Evolutionary conservation across 2,797 vertebrate species (phyloP).

Genomic region (Danio kyathit): DNA sequence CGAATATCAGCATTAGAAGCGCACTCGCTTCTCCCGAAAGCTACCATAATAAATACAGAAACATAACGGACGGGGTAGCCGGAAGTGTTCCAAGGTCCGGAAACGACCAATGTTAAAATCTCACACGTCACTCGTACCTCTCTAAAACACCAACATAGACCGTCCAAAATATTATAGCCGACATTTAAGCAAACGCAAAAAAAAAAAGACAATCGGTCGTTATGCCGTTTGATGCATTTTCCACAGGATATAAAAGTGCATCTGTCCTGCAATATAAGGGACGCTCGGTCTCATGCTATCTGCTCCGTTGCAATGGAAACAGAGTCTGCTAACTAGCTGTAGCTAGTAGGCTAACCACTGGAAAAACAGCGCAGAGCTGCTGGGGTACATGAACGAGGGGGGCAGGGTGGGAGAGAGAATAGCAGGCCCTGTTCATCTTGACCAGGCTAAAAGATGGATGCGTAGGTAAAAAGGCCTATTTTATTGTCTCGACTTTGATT

Average conservation of each 20-base stretch:
- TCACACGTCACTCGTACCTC: conserved; percentile 84
- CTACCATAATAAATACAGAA: background rate
- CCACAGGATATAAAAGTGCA: conserved; percentile 21
- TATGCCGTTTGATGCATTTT: conserved; percentile 40
- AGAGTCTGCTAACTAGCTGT: conserved; percentile 69
- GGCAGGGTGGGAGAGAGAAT: conserved; percentile 74
- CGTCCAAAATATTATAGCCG: conserved; percentile 72
- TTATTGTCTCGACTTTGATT: conserved; percentile 54
- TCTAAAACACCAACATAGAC: conserved; percentile 75
- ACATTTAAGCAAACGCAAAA: conserved; percentile 57
- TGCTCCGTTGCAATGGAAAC: conserved; percentile 77
- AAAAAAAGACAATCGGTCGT: conserved; percentile 37
- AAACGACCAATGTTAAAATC: conserved; percentile 82
- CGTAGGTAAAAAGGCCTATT: conserved; percentile 75
- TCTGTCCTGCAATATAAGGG: conserved; percentile 58
- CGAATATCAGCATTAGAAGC: no score
- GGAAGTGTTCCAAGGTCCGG: conserved; percentile 83
- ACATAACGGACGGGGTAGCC: conserved; percentile 66
- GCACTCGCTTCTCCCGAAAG: background rate
- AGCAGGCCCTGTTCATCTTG: conserved; percentile 81
- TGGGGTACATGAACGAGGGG: conserved; percentile 76
- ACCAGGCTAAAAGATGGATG: conserved; percentile 71
- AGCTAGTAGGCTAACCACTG: conserved; percentile 76
- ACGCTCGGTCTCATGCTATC: conserved; percentile 61
- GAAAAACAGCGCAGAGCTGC: conserved; percentile 79